Percentiles rank a stretch among this genome's conserved stretches.
Evolutionary conservation across 1,140 invertebrate genomes (phyloP).

Genomic region (Hylaeus volcanicus): DNA sequence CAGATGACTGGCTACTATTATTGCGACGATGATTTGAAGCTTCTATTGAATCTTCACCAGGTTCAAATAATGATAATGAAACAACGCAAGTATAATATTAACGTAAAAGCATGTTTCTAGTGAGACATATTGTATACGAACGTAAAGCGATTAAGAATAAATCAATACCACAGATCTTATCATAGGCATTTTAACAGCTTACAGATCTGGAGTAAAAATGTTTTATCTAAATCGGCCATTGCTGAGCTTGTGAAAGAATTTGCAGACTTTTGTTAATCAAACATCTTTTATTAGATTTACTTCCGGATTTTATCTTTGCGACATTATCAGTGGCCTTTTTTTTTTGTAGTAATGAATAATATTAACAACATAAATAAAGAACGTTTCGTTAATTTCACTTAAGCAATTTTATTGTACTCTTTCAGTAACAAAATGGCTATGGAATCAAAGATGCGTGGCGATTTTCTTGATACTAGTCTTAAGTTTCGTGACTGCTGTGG

Average conservation of each 20-base stretch:
- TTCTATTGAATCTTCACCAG: too few relatives aligned
- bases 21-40: too few relatives aligned
- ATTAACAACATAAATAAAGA: background rate
- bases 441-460: constrained; percentile 64
- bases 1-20: too few relatives aligned
- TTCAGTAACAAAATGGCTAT: constrained; percentile 62
- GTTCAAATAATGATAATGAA: too few relatives aligned
- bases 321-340: background rate
- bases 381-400: background rate
- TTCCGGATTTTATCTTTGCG: background rate
- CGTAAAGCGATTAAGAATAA: background rate
- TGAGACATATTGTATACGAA: too few relatives aligned
- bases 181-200: background rate
- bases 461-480: constrained; percentile 55
- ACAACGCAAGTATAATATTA: too few relatives aligned
- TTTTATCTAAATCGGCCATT: background rate
- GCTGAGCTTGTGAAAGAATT: too few relatives aligned
- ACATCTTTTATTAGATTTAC: background rate
- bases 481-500: constrained; percentile 49
- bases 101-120: too few relatives aligned
- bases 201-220: background rate
- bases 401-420: constrained; percentile 22
- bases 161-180: constrained; percentile 7
- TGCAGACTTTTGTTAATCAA: background rate
- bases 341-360: background rate